Evolutionary conservation across 1,140 invertebrate genomes (phyloP).

Genomic region (Zaprionus tsacasi): DNA sequence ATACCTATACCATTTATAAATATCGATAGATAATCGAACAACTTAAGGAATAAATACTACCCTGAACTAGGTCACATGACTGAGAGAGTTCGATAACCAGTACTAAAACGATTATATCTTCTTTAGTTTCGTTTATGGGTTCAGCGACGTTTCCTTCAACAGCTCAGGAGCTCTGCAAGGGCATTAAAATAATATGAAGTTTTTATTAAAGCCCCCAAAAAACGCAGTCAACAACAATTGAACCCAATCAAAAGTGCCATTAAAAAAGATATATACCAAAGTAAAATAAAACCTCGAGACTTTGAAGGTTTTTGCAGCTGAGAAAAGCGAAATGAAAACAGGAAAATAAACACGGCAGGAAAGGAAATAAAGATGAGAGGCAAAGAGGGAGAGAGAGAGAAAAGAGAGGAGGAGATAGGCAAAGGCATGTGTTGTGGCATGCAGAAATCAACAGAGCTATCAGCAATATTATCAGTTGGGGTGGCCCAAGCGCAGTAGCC

Average conservation of each 20-base stretch:
- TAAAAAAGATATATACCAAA: not conserved
- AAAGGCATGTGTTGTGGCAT: not conserved
- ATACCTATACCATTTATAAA: too few species aligned
- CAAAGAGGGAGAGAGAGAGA: not conserved
- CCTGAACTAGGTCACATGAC: not conserved
- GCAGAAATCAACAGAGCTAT: slow-evolving; percentile 57
- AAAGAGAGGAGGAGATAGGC: too few species aligned
- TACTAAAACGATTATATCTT: not conserved
- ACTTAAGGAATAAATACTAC: not conserved
- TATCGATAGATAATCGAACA: not conserved
- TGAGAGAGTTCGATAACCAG: not conserved
- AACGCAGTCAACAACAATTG: not conserved
- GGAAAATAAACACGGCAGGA: not conserved
- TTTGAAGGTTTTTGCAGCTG: slow-evolving; percentile 3
- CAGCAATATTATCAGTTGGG: slow-evolving; percentile 55
- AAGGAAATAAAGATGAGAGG: not conserved
- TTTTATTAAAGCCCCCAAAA: not conserved
- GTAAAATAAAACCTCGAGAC: not conserved
- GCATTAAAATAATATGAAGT: not conserved
- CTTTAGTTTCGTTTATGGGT: not conserved
- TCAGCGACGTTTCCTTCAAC: not conserved
- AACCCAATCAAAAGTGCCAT: slow-evolving; percentile 2
- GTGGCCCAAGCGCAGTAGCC: slow-evolving; percentile 63
- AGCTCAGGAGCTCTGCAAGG: not conserved
- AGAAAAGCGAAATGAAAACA: not conserved